Evolutionary conservation across 2,113 vertebrate species (phyloP).

Genomic region (Boulengeromyrus knoepffleri): DNA sequence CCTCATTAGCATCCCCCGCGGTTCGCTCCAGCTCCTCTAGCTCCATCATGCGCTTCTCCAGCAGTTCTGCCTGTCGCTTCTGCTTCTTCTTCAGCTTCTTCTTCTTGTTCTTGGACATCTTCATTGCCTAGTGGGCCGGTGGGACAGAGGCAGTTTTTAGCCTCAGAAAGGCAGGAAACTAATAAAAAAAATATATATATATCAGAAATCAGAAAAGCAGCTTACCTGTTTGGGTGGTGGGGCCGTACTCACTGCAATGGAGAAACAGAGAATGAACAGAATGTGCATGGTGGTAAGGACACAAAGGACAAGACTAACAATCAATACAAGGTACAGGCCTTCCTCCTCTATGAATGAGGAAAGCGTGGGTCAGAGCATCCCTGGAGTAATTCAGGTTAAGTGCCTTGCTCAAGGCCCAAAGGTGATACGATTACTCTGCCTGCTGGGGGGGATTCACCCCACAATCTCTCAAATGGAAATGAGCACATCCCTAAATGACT

Average conservation of each 20-base stretch:
- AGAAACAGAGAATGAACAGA: slow-evolving; percentile 15
- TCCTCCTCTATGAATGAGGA: background rate
- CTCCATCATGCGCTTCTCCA: slow-evolving; percentile 92
- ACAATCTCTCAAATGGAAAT: background rate
- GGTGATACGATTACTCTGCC: background rate
- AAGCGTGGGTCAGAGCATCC: background rate
- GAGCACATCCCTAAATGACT: background rate
- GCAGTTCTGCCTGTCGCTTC: slow-evolving; percentile 87
- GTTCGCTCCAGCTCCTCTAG: slow-evolving; percentile 85
- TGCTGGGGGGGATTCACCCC: background rate
- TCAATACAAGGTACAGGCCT: background rate
- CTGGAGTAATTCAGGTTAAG: background rate
- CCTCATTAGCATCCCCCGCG: slow-evolving; percentile 65
- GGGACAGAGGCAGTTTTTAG: background rate
- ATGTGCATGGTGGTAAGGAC: background rate
- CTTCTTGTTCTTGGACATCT: slow-evolving; percentile 99
- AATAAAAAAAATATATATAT: background rate
- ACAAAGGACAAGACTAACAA: background rate
- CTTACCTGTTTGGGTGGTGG: slow-evolving; percentile 90
- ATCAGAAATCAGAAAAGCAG: background rate
- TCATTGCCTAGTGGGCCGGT: slow-evolving; percentile 62
- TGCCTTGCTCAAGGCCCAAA: background rate
- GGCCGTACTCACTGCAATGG: slow-evolving; percentile 86
- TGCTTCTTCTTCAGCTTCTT: slow-evolving; percentile 99
- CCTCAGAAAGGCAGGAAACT: background rate